Conservation (phyloP, 2,888 invertebrate species). For the Griposia aprilina region DNA sequence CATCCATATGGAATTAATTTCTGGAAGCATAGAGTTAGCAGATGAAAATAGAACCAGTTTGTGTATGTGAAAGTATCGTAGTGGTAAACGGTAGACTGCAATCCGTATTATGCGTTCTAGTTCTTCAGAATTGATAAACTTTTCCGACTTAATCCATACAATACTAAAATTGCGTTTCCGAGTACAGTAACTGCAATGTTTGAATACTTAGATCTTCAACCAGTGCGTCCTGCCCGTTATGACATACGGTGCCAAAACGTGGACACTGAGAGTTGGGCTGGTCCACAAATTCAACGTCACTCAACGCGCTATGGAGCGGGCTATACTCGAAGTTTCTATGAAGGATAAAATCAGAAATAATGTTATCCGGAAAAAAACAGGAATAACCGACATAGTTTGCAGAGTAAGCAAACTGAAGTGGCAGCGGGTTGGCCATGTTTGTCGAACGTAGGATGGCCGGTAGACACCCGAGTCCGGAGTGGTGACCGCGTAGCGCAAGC, state of each 20-base stretch:
- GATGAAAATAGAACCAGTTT: not conserved
- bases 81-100: not conserved
- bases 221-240: no score
- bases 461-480: not conserved
- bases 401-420: not conserved
- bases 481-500: not conserved
- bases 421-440: not conserved
- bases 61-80: not conserved
- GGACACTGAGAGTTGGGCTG: not conserved
- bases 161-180: not conserved
- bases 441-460: not conserved
- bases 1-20: no score
- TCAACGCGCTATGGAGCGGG: not conserved
- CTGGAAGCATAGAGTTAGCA: not conserved
- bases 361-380: not conserved
- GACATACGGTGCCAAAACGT: no score
- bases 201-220: not conserved
- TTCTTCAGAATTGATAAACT: not conserved
- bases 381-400: not conserved
- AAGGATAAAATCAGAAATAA: not conserved
- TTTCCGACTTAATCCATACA: not conserved
- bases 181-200: not conserved
- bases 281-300: not conserved
- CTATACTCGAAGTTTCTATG: not conserved
- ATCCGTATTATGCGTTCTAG: not conserved